These are phyloP conservation scores for Corythornis leucogaster DNA, from an alignment of 2,797 vertebrate species.

Conservation along the genomic window DNA sequence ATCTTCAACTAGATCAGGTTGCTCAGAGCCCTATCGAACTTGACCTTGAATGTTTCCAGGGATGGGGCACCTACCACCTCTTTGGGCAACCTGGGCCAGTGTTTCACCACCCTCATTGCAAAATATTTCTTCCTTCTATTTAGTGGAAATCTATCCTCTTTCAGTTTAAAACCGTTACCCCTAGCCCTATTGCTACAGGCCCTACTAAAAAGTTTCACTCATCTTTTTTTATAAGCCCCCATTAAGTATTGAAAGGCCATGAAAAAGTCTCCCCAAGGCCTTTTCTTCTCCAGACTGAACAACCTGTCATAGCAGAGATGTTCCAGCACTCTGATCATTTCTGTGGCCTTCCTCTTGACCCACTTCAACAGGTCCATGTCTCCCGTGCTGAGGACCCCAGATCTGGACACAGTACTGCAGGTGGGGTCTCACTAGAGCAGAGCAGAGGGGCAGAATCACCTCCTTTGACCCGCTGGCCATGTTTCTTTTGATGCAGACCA, in stretches of 20 bases:
- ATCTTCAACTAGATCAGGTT: background rate
- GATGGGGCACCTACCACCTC: background rate
- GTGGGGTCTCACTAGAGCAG: background rate
- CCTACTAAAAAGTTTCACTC: background rate
- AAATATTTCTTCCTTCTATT: background rate
- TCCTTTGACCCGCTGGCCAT: background rate
- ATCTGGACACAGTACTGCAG: too few species aligned
- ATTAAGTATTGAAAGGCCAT: background rate
- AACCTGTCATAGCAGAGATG: background rate
- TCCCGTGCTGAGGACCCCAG: background rate
- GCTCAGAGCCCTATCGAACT: background rate
- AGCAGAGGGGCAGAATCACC: background rate
- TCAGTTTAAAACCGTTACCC: background rate
- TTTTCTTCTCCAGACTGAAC: background rate
- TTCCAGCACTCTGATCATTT: background rate
- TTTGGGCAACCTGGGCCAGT: background rate
- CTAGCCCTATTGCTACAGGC: background rate
- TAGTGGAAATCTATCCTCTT: background rate
- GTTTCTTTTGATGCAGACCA: too few species aligned
- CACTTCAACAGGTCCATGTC: background rate
- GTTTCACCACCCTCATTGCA: background rate
- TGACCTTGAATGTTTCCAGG: background rate
- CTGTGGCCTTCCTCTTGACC: background rate
- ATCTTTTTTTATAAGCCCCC: background rate
- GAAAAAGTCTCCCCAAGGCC: background rate